phyloP scores from a whole-genome alignment of 2,113 vertebrate species.

The Toxostoma redivivum region DNA sequence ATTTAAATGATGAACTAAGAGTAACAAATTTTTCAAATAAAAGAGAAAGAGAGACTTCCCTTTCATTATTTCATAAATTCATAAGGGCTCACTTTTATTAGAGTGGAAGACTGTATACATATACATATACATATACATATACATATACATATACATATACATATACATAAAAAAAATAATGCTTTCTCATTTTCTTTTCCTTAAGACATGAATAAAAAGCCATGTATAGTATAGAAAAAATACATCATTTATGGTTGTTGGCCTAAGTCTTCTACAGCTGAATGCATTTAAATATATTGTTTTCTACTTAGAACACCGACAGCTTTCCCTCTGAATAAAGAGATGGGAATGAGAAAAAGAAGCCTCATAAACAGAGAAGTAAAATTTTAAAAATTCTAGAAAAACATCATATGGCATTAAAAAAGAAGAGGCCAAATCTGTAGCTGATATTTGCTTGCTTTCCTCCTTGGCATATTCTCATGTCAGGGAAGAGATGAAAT shows the following conservation, averaged over 20 bases:
- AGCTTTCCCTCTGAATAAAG: neutral
- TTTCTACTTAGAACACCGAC: neutral
- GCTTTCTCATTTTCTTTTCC: neutral
- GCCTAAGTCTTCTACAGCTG: neutral
- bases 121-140: neutral
- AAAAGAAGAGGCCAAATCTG: neutral
- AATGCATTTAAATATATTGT: neutral
- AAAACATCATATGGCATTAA: neutral
- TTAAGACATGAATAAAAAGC: neutral
- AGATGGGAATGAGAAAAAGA: neutral
- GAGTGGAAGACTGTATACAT: neutral
- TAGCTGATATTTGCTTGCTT: neutral
- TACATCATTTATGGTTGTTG: neutral
- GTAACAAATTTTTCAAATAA: neutral
- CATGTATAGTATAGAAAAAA: neutral
- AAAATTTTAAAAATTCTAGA: neutral
- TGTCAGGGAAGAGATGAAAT: neutral
- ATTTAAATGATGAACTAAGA: neutral
- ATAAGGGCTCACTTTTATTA: neutral
- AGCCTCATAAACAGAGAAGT: neutral
- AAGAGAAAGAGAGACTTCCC: neutral
- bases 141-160: too few species aligned
- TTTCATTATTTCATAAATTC: neutral
- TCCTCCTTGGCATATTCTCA: neutral
- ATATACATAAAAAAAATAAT: neutral